Evolutionary conservation across 2,797 vertebrate species (phyloP).

Genomic region (Varecia variegata): DNA sequence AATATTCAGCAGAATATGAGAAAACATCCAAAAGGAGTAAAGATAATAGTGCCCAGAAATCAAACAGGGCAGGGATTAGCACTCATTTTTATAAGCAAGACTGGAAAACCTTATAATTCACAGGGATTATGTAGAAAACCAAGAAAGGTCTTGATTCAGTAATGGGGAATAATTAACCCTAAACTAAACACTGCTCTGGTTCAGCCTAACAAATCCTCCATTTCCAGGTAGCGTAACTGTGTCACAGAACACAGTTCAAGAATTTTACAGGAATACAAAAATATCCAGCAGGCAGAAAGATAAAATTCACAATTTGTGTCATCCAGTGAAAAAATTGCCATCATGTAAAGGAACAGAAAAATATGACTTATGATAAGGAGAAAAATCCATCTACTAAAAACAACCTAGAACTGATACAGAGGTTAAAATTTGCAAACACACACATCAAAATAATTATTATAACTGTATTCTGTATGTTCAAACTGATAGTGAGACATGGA

Average conservation of each 20-base stretch:
- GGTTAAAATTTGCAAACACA: background rate
- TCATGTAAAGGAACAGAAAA: background rate
- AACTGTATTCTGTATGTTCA: background rate
- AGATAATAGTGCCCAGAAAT: background rate
- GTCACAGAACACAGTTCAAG: background rate
- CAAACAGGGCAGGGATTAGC: background rate
- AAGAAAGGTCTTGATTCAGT: background rate
- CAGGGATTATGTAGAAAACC: background rate
- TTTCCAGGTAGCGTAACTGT: background rate
- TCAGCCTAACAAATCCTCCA: background rate
- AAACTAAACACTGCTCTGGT: background rate
- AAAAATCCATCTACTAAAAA: background rate
- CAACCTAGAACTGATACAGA: background rate
- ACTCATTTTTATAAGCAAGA: background rate
- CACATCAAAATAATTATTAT: background rate
- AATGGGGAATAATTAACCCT: background rate
- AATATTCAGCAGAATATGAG: background rate
- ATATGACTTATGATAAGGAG: background rate
- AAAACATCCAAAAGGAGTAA: background rate
- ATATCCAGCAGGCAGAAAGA: background rate
- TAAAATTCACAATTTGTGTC: background rate
- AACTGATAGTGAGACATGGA: background rate
- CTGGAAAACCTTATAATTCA: background rate
- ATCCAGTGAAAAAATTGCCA: background rate
- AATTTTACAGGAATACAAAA: background rate